Percentiles rank a stretch among this genome's conserved stretches.
These are phyloP conservation scores for Cyrtodaria siliqua DNA, from an alignment of 2,888 invertebrate genomes.

Conservation along the genomic window DNA sequence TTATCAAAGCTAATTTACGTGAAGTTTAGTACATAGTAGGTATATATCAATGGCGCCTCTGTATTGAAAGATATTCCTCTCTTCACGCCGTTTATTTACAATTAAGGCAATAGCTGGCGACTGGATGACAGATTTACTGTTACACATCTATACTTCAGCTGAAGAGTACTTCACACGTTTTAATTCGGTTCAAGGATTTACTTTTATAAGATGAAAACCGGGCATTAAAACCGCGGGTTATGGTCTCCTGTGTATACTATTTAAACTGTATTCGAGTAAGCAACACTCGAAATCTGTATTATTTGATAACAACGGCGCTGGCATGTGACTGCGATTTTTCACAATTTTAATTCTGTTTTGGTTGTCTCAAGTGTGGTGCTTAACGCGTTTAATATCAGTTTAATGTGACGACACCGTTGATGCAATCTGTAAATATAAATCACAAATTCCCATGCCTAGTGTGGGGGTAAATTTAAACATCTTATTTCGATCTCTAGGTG, in stretches of 20 bases:
- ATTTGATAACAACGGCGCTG: not conserved
- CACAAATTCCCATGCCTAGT: no score
- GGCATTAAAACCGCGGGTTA: not conserved
- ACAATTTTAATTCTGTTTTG: conserved; percentile 5
- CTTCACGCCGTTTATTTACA: conserved; percentile 10
- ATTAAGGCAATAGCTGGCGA: not conserved
- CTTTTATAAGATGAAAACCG: conserved; percentile 6
- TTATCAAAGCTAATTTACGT: no score
- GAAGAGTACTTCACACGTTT: conserved; percentile 25
- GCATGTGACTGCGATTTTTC: not conserved
- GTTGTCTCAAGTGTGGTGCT: conserved; percentile 30
- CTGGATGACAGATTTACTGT: not conserved
- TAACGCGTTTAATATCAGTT: conserved; percentile 14
- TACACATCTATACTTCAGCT: conserved; percentile 5
- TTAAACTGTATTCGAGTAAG: no score
- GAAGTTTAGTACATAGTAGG: no score
- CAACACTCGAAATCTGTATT: not conserved
- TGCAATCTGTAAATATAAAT: no score
- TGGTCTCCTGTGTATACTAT: no score
- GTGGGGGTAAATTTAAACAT: no score
- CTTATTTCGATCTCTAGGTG: no score
- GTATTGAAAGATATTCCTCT: not conserved
- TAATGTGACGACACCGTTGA: no score
- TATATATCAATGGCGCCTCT: no score
- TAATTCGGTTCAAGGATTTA: conserved; percentile 9